Evolutionary conservation across 2,113 vertebrate species (phyloP).

Genomic region (Verasper variegatus): DNA sequence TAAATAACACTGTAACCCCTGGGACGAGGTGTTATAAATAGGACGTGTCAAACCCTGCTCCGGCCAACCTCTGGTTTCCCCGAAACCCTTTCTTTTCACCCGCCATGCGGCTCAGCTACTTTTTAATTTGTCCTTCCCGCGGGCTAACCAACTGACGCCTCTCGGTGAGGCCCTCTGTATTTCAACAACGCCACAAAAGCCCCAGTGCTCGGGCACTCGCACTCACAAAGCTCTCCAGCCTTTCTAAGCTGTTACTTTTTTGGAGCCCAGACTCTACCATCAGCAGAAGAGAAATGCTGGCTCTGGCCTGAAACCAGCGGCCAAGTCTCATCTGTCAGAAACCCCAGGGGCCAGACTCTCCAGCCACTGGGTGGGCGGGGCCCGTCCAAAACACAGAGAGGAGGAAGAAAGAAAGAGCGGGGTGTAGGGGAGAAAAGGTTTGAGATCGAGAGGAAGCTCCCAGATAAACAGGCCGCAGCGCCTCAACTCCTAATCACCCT

Average conservation of each 20-base stretch:
- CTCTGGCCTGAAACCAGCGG: slow-evolving; percentile 74
- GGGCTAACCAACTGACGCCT: slow-evolving; percentile 94
- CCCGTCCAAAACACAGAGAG: slow-evolving; percentile 83
- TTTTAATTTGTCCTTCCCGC: slow-evolving; percentile 90
- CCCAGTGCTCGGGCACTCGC: slow-evolving; percentile 73
- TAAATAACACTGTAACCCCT: slow-evolving; percentile 81
- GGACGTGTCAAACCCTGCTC: slow-evolving; percentile 86
- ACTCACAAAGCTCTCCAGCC: slow-evolving; percentile 75
- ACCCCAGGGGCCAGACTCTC: slow-evolving; percentile 74
- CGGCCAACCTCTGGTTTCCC: slow-evolving; percentile 83
- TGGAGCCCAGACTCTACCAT: slow-evolving; percentile 86
- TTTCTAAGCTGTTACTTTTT: slow-evolving; percentile 77
- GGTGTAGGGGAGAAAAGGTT: slow-evolving; percentile 81
- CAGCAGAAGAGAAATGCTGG: slow-evolving; percentile 79
- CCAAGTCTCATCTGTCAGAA: slow-evolving; percentile 89
- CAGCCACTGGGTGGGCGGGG: slow-evolving; percentile 71
- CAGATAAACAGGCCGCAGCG: slow-evolving; percentile 98
- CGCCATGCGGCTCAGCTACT: slow-evolving; percentile 81
- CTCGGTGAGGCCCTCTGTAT: slow-evolving; percentile 87
- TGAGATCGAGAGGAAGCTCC: slow-evolving; percentile 93
- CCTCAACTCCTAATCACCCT: slow-evolving; percentile 96
- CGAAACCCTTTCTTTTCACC: slow-evolving; percentile 84
- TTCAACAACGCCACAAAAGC: slow-evolving; percentile 92
- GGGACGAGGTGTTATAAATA: slow-evolving; percentile 93
- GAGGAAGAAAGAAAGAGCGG: slow-evolving; percentile 42